Percentiles rank a stretch among this genome's conserved stretches.
Conservation (phyloP, 2,113 vertebrate genomes). For the Eleginops maclovinus region DNA sequence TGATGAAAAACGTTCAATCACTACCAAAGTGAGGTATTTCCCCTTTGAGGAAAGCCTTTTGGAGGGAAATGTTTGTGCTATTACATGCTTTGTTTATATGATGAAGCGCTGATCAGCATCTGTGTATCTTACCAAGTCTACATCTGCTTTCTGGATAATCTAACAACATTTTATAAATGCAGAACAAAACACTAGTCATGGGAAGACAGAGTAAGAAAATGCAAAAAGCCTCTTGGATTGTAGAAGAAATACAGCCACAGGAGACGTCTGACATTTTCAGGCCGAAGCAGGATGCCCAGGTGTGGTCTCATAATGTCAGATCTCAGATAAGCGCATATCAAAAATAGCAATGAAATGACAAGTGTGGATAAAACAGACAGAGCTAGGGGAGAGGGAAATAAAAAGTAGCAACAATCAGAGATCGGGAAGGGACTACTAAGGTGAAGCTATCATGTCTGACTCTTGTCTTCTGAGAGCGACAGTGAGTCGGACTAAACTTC, state of each 20-base stretch:
- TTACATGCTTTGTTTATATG: not conserved
- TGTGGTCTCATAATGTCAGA: conserved; percentile 32
- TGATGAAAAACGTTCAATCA: not conserved
- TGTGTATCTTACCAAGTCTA: too few relatives aligned
- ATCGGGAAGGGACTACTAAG: conserved; percentile 7
- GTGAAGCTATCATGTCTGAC: conserved; percentile 20
- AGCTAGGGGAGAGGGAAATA: not conserved
- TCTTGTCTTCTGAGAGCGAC: conserved; percentile 32
- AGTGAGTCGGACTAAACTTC: conserved; percentile 60
- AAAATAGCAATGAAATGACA: conserved; percentile 18
- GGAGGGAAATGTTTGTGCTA: not conserved
- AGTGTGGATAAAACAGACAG: conserved; percentile 9
- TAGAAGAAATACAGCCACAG: conserved; percentile 3
- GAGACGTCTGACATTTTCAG: conserved; percentile 55
- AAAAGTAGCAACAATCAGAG: not conserved
- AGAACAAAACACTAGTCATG: not conserved
- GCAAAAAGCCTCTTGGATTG: conserved; percentile 3
- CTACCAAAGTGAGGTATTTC: not conserved
- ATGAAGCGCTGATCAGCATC: not conserved
- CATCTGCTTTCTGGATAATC: not conserved
- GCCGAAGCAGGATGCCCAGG: conserved; percentile 22
- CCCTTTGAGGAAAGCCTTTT: not conserved
- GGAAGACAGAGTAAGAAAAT: not conserved
- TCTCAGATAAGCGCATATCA: conserved; percentile 21
- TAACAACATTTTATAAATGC: not conserved